A percentile compares a stretch with the other conserved stretches of the same genome.
Evolutionary conservation across 2,113 vertebrate species (phyloP).

Genomic region (Coracopsis vasa): DNA sequence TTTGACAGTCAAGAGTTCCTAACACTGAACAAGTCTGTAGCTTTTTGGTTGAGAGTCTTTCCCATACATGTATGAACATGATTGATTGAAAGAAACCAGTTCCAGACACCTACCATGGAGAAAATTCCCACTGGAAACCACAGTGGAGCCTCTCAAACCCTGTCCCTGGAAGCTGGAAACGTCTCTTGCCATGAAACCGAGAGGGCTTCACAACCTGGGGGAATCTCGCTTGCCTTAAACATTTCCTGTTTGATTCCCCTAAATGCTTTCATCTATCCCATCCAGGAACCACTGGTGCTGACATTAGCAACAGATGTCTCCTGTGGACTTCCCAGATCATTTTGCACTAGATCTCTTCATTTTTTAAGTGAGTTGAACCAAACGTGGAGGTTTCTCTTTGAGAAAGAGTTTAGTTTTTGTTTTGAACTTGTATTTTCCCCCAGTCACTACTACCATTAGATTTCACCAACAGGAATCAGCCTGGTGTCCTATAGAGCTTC

Average conservation of each 20-base stretch:
- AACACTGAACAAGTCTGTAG: neutral
- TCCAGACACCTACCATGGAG: neutral
- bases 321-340: neutral
- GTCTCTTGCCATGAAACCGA: neutral
- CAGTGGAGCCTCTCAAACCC: neutral
- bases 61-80: neutral
- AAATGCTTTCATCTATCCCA: neutral
- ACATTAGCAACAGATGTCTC: neutral
- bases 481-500: neutral
- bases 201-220: neutral
- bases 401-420: neutral
- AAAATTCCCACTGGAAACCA: slow-evolving; percentile 2
- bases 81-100: slow-evolving; percentile 2
- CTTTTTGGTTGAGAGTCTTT: neutral
- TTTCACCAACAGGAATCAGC: neutral
- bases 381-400: neutral
- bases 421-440: neutral
- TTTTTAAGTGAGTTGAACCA: neutral
- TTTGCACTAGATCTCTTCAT: neutral
- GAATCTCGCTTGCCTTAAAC: neutral
- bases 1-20: slow-evolving; percentile 39
- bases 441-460: too few relatives aligned
- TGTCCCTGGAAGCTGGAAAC: neutral
- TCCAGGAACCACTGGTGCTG: neutral
- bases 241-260: neutral